Conservation (phyloP, 2,797 vertebrate species). For the Mus spretus region DNA sequence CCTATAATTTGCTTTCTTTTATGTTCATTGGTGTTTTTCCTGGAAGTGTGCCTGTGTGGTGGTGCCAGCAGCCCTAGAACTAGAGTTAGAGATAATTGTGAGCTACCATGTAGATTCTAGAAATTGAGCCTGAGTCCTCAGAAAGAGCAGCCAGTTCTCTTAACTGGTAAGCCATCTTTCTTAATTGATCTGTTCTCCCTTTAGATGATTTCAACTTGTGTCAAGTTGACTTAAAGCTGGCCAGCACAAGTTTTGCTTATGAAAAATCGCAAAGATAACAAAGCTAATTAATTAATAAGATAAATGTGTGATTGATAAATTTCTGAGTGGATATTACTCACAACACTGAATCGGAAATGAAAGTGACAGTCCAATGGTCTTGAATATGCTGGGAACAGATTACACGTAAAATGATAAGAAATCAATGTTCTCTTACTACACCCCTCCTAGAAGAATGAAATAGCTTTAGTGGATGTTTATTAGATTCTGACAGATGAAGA, state of each 20-base stretch:
- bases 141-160: background rate
- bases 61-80: background rate
- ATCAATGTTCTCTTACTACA: slow-evolving; percentile 60
- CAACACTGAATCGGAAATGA: slow-evolving; percentile 54
- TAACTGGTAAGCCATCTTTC: background rate
- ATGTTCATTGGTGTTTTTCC: background rate
- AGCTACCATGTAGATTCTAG: background rate
- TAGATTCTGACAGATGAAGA: slow-evolving; percentile 80
- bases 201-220: background rate
- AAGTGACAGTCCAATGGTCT: slow-evolving; percentile 25
- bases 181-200: background rate
- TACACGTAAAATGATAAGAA: slow-evolving; percentile 49
- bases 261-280: slow-evolving; percentile 33
- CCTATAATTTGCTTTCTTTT: background rate
- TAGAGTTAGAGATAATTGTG: background rate
- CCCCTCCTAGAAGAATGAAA: slow-evolving; percentile 16
- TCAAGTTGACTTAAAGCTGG: background rate
- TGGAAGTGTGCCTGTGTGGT: background rate
- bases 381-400: slow-evolving; percentile 55
- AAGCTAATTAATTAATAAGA: slow-evolving; percentile 51
- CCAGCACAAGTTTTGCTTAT: background rate
- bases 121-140: background rate
- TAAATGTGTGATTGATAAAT: slow-evolving; percentile 47
- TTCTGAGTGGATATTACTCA: slow-evolving; percentile 7
- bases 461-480: slow-evolving; percentile 74